Conservation (phyloP, 2,113 vertebrate species). For the Gallinago media region DNA sequence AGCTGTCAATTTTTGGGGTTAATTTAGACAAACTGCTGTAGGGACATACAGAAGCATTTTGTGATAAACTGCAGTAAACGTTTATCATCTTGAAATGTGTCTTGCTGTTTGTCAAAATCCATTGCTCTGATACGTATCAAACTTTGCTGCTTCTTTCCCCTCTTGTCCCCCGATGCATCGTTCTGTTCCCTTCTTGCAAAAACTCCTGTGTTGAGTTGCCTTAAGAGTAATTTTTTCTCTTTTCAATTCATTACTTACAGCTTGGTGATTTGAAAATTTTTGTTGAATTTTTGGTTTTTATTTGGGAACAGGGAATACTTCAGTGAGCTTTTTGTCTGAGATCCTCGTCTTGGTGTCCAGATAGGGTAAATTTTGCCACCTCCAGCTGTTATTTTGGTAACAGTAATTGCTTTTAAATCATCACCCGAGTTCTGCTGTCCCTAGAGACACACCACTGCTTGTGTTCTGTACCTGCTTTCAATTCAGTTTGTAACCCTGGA, state of each 20-base stretch:
- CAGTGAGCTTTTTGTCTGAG: background rate
- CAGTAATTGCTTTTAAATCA: background rate
- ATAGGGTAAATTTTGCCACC: background rate
- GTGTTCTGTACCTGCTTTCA: background rate
- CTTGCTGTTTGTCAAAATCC: background rate
- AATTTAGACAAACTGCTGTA: slow-evolving; percentile 12
- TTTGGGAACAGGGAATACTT: background rate
- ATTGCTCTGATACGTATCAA: background rate
- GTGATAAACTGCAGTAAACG: background rate
- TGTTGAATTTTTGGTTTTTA: background rate
- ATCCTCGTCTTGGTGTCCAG: background rate
- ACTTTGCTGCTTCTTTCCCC: background rate
- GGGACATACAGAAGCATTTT: background rate
- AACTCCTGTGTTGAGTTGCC: background rate
- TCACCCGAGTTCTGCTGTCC: background rate
- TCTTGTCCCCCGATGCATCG: background rate
- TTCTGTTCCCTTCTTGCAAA: background rate
- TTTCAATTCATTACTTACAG: background rate
- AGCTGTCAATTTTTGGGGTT: background rate
- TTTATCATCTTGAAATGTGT: background rate
- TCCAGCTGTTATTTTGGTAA: background rate
- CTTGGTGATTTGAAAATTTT: background rate
- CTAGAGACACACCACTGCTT: background rate
- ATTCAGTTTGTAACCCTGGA: background rate
- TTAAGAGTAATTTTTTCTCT: background rate